Evolutionary conservation across 1,140 invertebrate species (phyloP).

Genomic region (Adelges cooleyi): DNA sequence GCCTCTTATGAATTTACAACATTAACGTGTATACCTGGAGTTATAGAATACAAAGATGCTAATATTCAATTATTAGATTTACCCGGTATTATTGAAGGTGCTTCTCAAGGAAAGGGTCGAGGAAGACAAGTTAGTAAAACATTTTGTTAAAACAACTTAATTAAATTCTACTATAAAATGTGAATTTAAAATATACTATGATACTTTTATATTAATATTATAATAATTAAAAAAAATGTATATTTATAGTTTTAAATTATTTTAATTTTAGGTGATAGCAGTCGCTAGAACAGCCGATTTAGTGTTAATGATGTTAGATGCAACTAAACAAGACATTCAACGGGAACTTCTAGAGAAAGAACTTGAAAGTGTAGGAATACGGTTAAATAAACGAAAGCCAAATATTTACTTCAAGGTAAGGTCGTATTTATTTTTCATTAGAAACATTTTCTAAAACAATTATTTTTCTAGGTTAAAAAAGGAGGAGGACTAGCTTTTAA

Average conservation of each 20-base stretch:
- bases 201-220: too few species aligned
- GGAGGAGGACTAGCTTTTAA: conserved; percentile 98
- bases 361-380: conserved; percentile 90
- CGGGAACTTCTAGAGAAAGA: conserved; percentile 80
- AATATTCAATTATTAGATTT: conserved; percentile 97
- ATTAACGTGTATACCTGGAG: conserved; percentile 96
- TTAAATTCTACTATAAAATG: too few species aligned
- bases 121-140: conserved; percentile 58
- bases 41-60: conserved; percentile 94
- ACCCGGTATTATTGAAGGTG: conserved; percentile 95
- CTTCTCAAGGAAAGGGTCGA: conserved; percentile 74
- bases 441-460: too few species aligned
- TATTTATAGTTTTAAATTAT: too few species aligned
- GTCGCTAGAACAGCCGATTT: conserved; percentile 93
- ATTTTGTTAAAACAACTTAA: too few species aligned
- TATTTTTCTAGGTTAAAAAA: conserved; percentile 66
- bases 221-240: too few species aligned
- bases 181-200: too few species aligned
- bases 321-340: conserved; percentile 92
- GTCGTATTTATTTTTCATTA: background rate
- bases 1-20: conserved; percentile 99
- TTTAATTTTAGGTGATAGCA: conserved; percentile 69
- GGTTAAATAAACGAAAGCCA: conserved; percentile 85
- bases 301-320: conserved; percentile 97
- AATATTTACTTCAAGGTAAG: conserved; percentile 95